phyloP scores from a whole-genome alignment of 2,888 invertebrate species.

The Dasypolia templi region DNA sequence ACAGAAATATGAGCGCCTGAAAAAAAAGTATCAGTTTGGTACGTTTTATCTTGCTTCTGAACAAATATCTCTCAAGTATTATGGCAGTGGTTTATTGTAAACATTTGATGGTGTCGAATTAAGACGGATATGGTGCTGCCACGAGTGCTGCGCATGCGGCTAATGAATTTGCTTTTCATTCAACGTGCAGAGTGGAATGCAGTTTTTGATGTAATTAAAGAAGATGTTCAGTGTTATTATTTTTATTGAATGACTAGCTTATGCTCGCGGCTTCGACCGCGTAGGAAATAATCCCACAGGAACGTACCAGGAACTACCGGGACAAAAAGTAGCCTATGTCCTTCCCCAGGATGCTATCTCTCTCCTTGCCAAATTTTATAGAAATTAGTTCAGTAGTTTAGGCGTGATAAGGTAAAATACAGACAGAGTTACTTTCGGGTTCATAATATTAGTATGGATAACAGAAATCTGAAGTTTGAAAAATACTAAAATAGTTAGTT shows the following conservation, averaged over 20 bases:
- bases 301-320: no score
- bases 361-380: no score
- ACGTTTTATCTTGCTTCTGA: constrained; percentile 46
- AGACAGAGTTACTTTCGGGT: no score
- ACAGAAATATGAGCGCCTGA: constrained; percentile 56
- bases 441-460: no score
- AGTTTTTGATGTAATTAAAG: constrained; percentile 1
- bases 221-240: not conserved
- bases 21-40: constrained; percentile 51
- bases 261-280: no score
- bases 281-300: no score
- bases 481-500: no score
- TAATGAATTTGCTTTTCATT: constrained; percentile 17
- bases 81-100: constrained; percentile 20
- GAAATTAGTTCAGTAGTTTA: no score
- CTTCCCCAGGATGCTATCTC: no score
- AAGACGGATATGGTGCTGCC: constrained; percentile 8
- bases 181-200: constrained; percentile 5
- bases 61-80: constrained; percentile 48
- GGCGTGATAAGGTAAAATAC: no score
- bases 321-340: no score
- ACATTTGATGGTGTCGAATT: constrained; percentile 38
- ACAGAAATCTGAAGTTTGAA: not conserved
- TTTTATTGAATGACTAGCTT: no score
- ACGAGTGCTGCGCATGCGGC: constrained; percentile 7